Base-by-base conservation (phyloP, 2,888 invertebrate genomes). In the Baronia brevicornis region DNA sequence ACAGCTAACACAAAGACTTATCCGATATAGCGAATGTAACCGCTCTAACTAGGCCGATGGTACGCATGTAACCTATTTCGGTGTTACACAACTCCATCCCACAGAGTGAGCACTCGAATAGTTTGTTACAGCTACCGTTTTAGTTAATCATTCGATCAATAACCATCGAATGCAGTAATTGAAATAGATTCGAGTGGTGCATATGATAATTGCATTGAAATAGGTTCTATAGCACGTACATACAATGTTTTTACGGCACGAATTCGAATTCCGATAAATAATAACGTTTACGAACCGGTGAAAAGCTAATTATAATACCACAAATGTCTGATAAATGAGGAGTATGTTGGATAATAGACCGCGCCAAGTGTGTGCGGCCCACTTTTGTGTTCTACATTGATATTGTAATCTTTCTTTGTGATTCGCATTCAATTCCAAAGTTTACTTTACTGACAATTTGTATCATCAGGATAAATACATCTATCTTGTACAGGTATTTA, bases 41-140 rank as follows among this genome's bases (percentile, higher is more conserved):
- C 45, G 54, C 36, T 45, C 52, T 51, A 73, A 61, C 53, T 68
- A 48, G 66, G 66, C 58, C 63, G 57, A 44, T 52, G 40, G 58
- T 60, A 60, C 66, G 57, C 56, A 57, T 58, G 54, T 66, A 69
- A 68, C 66, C 70, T 63, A 74, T 74, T 69, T 63, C 46, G 48
- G 44, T 48, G 53, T 73, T 72, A 65, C 69, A 63, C 65, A 74
- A 74, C 57, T 50, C 49, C 50, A 48, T 61, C 55, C 55, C 58
- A 50, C 39, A 33, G 43, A 54, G 48, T 55, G 22, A 18, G 12
- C 26, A 53, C 54, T 60, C 45, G 52, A 61, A 61, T 59, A 55
- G 51, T 48, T 53, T 48, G 58, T 57, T 54, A 56, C 46, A 58
- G 45, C 46, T 48, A 52, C 43, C 48, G 53, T 54, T 55, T 60